Conservation (phyloP, 2,797 vertebrate species). For the Perodicticus potto region DNA sequence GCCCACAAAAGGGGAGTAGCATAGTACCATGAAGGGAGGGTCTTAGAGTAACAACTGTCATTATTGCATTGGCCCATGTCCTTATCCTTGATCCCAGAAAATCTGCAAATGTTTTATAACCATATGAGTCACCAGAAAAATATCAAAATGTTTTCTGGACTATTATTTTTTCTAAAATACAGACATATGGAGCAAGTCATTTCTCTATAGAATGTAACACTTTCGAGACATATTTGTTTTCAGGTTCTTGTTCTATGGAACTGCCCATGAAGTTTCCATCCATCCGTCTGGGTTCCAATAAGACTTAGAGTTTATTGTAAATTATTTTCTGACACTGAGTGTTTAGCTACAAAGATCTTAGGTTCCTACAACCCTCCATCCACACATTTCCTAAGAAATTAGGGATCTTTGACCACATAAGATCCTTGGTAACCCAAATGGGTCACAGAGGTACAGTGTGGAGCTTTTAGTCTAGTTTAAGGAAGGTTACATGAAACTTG, state of each 20-base stretch:
- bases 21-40: not conserved
- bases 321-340: not conserved
- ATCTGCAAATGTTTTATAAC: not conserved
- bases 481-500: not conserved
- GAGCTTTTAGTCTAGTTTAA: not conserved
- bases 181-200: not conserved
- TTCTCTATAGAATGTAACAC: not conserved
- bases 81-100: not conserved
- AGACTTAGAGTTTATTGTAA: slow-evolving; percentile 10
- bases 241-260: not conserved
- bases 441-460: not conserved
- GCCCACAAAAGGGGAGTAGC: not conserved
- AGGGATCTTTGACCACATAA: not conserved
- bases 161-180: slow-evolving; percentile 8
- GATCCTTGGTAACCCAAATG: not conserved
- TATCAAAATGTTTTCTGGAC: not conserved
- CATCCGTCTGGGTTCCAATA: not conserved
- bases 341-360: not conserved
- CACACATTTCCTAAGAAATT: not conserved
- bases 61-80: not conserved
- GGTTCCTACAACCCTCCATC: not conserved
- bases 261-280: not conserved
- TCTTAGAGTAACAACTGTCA: not conserved
- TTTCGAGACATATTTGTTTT: not conserved
- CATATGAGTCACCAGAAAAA: not conserved